Conservation (phyloP, 2,888 invertebrate species). For the Tridacna crocea region DNA sequence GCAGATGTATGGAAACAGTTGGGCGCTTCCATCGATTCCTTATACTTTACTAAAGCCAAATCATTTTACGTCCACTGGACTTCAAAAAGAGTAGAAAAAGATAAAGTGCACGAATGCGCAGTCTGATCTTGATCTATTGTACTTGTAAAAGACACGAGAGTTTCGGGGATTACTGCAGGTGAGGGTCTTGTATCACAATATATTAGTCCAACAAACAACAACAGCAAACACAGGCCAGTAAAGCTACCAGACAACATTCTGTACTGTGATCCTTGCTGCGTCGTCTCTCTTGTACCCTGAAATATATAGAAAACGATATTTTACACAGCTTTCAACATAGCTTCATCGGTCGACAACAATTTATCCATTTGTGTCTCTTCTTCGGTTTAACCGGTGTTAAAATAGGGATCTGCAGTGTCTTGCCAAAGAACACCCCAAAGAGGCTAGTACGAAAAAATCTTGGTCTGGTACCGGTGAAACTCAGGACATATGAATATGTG, state of each 20-base stretch:
- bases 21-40: too few species aligned
- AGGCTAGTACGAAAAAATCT: not conserved
- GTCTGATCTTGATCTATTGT: too few species aligned
- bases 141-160: too few species aligned
- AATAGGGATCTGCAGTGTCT: not conserved
- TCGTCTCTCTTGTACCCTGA: conserved; percentile 42
- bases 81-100: too few species aligned
- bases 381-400: not conserved
- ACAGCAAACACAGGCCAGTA: conserved; percentile 56
- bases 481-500: too few species aligned
- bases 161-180: too few species aligned
- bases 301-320: not conserved
- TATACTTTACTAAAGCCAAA: too few species aligned
- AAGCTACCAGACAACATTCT: conserved; percentile 53
- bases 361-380: not conserved
- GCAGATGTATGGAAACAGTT: too few species aligned
- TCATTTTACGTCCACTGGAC: too few species aligned
- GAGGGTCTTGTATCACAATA: not conserved
- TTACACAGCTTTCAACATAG: too few species aligned
- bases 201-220: conserved; percentile 59
- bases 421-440: not conserved
- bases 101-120: too few species aligned
- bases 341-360: not conserved
- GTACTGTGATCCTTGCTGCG: conserved; percentile 54
- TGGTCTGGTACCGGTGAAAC: too few species aligned